Conservation (phyloP, 1,140 invertebrate genomes). For the Leptinotarsa defecta region DNA sequence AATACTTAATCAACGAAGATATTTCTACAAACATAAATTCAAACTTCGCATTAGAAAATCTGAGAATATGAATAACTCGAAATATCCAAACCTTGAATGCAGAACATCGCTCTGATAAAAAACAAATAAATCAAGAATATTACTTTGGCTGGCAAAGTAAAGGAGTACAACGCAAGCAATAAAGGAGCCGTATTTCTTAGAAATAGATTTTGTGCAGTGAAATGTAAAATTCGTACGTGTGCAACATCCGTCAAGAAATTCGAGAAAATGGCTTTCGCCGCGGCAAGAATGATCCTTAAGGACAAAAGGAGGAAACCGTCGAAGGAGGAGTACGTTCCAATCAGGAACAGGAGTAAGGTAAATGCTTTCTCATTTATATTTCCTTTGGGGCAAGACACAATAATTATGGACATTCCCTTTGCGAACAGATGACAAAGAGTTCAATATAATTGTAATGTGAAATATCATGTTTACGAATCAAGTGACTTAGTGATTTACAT, state of each 20-base stretch:
- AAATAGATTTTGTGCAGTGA: conserved; percentile 3
- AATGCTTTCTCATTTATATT: conserved; percentile 35
- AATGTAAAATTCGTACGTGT: neutral
- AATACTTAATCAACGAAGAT: no score
- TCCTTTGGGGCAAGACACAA: neutral
- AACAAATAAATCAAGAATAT: neutral
- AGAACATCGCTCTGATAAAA: neutral
- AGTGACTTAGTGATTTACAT: no score
- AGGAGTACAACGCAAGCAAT: neutral
- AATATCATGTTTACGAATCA: no score
- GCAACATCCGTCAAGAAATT: neutral
- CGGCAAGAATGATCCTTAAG: conserved; percentile 80
- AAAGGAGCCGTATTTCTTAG: neutral
- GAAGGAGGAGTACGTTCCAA: conserved; percentile 71
- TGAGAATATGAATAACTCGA: neutral
- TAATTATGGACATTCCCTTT: no score
- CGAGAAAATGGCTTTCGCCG: conserved; percentile 75
- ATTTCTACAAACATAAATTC: no score
- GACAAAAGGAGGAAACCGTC: conserved; percentile 77
- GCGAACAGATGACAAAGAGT: no score
- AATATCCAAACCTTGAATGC: neutral
- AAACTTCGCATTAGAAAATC: no score
- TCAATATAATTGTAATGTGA: no score
- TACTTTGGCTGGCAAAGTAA: neutral
- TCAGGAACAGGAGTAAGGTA: conserved; percentile 79